These are phyloP conservation scores for Campaea margaritaria DNA, from an alignment of 2,888 invertebrate species.

Conservation along the genomic window DNA sequence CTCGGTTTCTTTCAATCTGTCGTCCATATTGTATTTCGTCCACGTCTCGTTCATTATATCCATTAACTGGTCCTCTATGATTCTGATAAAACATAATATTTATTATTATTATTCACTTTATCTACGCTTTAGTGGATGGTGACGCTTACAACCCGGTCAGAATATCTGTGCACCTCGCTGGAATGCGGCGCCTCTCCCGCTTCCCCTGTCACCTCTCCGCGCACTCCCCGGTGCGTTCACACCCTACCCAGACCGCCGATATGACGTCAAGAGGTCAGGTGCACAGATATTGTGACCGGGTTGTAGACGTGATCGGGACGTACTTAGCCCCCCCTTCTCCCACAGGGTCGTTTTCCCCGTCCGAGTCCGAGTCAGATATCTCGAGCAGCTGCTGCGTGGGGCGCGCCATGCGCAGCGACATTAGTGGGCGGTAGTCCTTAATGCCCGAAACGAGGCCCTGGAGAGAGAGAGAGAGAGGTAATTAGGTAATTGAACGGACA, in stretches of 20 bases:
- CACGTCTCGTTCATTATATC: constrained; percentile 74
- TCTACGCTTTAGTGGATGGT: too few species aligned
- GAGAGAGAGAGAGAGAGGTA: too few species aligned
- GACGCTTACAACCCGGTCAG: too few species aligned
- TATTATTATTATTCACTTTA: too few species aligned
- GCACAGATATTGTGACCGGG: too few species aligned
- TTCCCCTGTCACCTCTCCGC: too few species aligned
- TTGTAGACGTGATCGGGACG: constrained; percentile 46
- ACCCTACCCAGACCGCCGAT: too few species aligned
- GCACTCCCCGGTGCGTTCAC: too few species aligned
- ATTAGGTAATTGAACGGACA: too few species aligned
- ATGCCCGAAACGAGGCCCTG: constrained; percentile 67
- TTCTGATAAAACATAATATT: constrained; percentile 47
- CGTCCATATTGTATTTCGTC: constrained; percentile 73
- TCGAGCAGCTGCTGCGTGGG: constrained; percentile 67
- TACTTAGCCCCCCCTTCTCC: constrained; percentile 61
- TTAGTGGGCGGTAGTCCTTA: constrained; percentile 58
- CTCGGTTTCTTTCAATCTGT: constrained; percentile 67
- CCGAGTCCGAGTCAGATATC: constrained; percentile 80
- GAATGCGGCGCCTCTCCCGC: too few species aligned
- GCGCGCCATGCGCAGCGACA: constrained; percentile 57
- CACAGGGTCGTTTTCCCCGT: constrained; percentile 58
- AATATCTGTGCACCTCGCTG: too few species aligned
- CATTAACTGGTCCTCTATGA: constrained; percentile 74
- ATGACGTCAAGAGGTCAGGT: too few species aligned